These are phyloP conservation scores for Ondatra zibethicus DNA, from an alignment of 2,113 vertebrate genomes.

Conservation along the genomic window DNA sequence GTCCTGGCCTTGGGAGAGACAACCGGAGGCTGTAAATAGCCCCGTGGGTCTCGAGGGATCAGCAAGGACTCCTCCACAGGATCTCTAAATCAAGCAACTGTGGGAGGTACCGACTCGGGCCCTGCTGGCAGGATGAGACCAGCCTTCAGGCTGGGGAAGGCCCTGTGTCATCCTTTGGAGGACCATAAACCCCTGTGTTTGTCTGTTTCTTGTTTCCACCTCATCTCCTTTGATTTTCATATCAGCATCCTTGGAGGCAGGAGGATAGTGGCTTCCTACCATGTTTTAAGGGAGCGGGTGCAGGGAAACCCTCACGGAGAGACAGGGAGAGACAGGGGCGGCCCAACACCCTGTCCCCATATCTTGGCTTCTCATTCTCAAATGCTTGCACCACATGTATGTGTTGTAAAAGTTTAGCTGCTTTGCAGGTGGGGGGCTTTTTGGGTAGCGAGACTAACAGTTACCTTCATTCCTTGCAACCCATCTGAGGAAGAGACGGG, in stretches of 20 bases:
- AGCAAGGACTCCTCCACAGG: conserved; percentile 76
- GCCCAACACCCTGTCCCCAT: neutral
- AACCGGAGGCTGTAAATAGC: conserved; percentile 77
- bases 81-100: conserved; percentile 79
- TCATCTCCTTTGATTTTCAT: conserved; percentile 28
- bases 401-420: neutral
- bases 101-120: conserved; percentile 67
- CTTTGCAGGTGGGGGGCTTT: neutral
- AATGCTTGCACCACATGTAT: rapidly evolving
- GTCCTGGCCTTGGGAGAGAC: conserved; percentile 1
- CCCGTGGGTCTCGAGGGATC: conserved; percentile 71
- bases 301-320: neutral
- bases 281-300: neutral
- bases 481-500: neutral
- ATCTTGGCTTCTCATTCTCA: neutral
- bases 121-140: conserved; percentile 52
- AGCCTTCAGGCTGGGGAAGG: conserved; percentile 41
- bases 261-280: neutral
- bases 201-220: neutral
- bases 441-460: too few species aligned
- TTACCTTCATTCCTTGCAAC: neutral
- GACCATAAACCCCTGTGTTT: neutral
- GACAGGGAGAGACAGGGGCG: neutral
- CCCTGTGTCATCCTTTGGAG: neutral
- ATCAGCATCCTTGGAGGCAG: neutral